Evolutionary conservation across 1,140 invertebrate genomes (phyloP).

Genomic region (Bombus sibiricus): DNA sequence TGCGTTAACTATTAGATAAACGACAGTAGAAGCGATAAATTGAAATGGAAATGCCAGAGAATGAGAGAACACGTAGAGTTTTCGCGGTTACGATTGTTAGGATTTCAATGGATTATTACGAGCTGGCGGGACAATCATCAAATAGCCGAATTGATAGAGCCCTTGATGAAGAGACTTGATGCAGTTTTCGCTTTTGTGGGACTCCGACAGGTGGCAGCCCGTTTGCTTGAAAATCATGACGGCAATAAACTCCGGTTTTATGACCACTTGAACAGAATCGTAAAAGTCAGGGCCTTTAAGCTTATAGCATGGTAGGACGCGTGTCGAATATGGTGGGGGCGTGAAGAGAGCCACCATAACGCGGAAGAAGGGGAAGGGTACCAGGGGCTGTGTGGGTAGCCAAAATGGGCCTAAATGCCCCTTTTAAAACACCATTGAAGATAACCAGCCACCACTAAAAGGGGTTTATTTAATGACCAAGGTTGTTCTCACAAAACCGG

Average conservation of each 20-base stretch:
- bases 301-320: constrained; percentile 80
- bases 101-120: neutral
- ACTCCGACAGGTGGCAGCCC: constrained; percentile 83
- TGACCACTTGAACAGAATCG: constrained; percentile 84
- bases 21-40: neutral
- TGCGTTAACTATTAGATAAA: neutral
- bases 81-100: neutral
- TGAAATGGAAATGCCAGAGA: neutral
- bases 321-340: constrained; percentile 81
- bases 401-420: constrained; percentile 81
- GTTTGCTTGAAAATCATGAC: constrained; percentile 83
- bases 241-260: constrained; percentile 83
- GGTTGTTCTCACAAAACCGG: constrained; percentile 60
- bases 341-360: constrained; percentile 74
- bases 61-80: neutral
- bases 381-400: constrained; percentile 62
- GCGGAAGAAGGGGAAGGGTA: constrained; percentile 55
- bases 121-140: neutral
- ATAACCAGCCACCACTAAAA: constrained; percentile 72
- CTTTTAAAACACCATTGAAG: constrained; percentile 77
- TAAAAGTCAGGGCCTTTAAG: constrained; percentile 83
- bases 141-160: constrained; percentile 42
- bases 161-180: constrained; percentile 62
- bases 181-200: constrained; percentile 77
- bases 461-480: constrained; percentile 76